phyloP scores from a whole-genome alignment of 2,113 vertebrate species.

The Coregonus clupeaformis region DNA sequence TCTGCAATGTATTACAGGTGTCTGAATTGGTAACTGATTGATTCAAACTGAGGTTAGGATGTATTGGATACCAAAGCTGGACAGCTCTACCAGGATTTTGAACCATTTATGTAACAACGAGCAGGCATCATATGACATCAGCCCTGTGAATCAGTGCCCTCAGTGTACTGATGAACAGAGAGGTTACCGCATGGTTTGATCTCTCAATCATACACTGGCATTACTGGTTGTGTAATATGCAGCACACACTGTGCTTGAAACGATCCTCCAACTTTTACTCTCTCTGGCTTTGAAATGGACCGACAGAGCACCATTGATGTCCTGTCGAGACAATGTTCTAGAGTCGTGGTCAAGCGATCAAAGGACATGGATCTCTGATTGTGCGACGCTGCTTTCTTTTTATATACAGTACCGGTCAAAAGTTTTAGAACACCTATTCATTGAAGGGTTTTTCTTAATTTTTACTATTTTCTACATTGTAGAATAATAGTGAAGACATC shows the following conservation, averaged over 20 bases:
- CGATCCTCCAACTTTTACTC: slow-evolving; percentile 1
- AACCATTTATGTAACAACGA: slow-evolving; percentile 56
- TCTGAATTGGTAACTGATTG: slow-evolving; percentile 16
- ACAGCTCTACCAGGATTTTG: slow-evolving; percentile 28
- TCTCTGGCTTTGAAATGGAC: slow-evolving; percentile 16
- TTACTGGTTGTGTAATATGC: slow-evolving; percentile 41
- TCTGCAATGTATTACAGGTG: slow-evolving; percentile 1
- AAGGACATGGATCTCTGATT: slow-evolving; percentile 20
- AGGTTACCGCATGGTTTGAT: slow-evolving; percentile 44
- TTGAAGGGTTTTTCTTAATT: too few relatives aligned
- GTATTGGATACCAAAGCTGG: slow-evolving; percentile 26
- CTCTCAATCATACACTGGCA: slow-evolving; percentile 21
- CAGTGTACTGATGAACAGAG: slow-evolving; percentile 30
- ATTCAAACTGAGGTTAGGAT: slow-evolving; percentile 2
- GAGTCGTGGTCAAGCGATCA: slow-evolving; percentile 31
- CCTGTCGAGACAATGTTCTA: slow-evolving; percentile 1
- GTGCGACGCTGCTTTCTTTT: neutral
- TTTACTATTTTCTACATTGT: too few relatives aligned
- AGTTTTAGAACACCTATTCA: too few relatives aligned
- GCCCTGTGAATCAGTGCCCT: slow-evolving; percentile 13
- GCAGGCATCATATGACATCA: slow-evolving; percentile 36
- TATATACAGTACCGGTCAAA: too few relatives aligned
- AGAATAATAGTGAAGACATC: too few relatives aligned
- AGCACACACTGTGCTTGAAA: slow-evolving; percentile 14
- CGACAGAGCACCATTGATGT: too few relatives aligned